A percentile compares a stretch with the other conserved stretches of the same genome.
These are phyloP conservation scores for Phalacrocorax pelagicus DNA, from an alignment of 2,113 vertebrate species.

Conservation along the genomic window DNA sequence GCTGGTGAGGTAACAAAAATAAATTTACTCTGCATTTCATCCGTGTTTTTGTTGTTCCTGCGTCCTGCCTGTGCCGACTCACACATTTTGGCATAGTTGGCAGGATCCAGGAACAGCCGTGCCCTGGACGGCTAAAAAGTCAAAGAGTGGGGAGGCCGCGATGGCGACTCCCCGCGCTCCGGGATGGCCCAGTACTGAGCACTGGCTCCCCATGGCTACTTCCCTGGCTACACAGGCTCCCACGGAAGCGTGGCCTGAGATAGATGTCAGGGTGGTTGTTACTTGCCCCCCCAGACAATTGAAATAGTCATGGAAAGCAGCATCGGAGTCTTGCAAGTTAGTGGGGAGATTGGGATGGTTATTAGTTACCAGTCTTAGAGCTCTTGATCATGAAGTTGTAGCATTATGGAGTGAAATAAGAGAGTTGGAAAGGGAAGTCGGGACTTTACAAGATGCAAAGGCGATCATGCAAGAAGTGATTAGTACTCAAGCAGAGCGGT, in stretches of 20 bases:
- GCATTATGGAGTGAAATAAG: not conserved
- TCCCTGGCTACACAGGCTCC: not conserved
- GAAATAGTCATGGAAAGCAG: not conserved
- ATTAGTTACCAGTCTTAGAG: not conserved
- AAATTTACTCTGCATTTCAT: not conserved
- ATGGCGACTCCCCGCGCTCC: fast-evolving
- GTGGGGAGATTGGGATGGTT: not conserved
- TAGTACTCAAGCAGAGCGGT: not conserved
- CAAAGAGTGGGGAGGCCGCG: fast-evolving
- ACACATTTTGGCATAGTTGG: fast-evolving
- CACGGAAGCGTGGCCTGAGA: not conserved
- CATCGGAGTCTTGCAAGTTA: not conserved
- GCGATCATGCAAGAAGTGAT: fast-evolving
- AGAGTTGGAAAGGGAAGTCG: not conserved
- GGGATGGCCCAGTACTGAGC: not conserved
- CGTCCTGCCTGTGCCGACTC: fast-evolving
- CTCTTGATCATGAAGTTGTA: not conserved
- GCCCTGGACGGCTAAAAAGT: not conserved
- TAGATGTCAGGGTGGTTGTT: fast-evolving
- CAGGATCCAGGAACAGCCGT: not conserved
- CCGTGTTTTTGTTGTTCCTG: not conserved
- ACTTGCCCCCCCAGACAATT: not conserved
- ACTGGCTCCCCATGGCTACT: not conserved
- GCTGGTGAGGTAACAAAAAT: fast-evolving
- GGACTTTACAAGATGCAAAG: not conserved